Conservation (phyloP, 1,140 invertebrate genomes). For the Brachionus asplanchnoidis region DNA sequence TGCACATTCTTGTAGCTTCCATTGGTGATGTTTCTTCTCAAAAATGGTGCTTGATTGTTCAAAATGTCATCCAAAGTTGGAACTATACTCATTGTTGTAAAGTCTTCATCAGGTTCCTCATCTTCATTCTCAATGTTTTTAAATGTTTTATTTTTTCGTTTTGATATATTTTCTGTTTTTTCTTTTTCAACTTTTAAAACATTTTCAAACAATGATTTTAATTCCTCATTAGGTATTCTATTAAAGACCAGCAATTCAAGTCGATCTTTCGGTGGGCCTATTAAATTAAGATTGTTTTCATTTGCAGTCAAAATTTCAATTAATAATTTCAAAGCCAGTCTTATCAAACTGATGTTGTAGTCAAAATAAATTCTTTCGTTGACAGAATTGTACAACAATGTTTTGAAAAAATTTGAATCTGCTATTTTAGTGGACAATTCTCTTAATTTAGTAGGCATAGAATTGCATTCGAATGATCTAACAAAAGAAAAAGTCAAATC, state of each 20-base stretch:
- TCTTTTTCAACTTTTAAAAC: background rate
- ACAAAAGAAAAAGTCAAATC: background rate
- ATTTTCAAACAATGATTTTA: background rate
- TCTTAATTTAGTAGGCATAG: background rate
- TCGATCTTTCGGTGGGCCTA: background rate
- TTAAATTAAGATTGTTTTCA: background rate
- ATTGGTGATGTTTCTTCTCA: conserved; percentile 62
- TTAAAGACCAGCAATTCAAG: background rate
- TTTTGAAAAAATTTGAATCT: background rate
- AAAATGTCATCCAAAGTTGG: conserved; percentile 49
- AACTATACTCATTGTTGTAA: conserved; percentile 49
- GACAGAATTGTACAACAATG: background rate
- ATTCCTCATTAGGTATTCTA: background rate
- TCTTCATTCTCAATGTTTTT: background rate
- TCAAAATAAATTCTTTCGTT: background rate
- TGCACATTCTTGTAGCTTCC: conserved; percentile 64
- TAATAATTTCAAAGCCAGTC: background rate
- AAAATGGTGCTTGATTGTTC: conserved; percentile 46
- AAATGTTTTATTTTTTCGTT: conserved; percentile 9
- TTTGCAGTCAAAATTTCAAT: background rate
- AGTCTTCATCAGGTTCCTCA: conserved; percentile 47
- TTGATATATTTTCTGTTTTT: background rate
- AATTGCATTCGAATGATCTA: conserved; percentile 4
- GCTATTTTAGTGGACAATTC: background rate
- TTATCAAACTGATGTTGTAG: background rate